Evolutionary conservation across 2,113 vertebrate genomes (phyloP).

Genomic region (Forbesichthys agassizii): DNA sequence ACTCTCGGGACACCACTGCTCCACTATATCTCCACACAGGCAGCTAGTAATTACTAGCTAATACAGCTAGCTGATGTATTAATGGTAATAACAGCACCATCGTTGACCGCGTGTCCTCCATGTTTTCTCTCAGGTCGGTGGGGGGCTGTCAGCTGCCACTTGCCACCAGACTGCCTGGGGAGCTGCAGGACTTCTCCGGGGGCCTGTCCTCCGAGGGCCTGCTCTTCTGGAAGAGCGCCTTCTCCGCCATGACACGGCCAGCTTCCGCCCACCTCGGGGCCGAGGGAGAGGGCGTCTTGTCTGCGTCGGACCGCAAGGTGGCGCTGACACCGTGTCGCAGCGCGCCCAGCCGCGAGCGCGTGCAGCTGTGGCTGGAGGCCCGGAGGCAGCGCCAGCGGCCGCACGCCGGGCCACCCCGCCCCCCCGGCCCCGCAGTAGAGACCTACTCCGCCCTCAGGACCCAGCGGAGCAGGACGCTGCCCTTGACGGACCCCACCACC

Average conservation of each 20-base stretch:
- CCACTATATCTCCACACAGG: too few species aligned
- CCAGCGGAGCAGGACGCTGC: slow-evolving; percentile 64
- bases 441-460: slow-evolving; percentile 46
- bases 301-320: slow-evolving; percentile 85
- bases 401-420: slow-evolving; percentile 57
- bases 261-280: slow-evolving; percentile 73
- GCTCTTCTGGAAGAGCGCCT: slow-evolving; percentile 94
- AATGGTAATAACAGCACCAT: neutral
- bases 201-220: slow-evolving; percentile 92
- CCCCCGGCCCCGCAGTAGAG: slow-evolving; percentile 19
- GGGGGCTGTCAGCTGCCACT: slow-evolving; percentile 87
- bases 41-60: too few species aligned
- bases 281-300: slow-evolving; percentile 66
- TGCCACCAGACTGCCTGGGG: slow-evolving; percentile 86
- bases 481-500: slow-evolving; percentile 56
- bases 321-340: slow-evolving; percentile 93
- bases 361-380: slow-evolving; percentile 93
- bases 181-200: slow-evolving; percentile 90
- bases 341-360: slow-evolving; percentile 87
- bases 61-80: too few species aligned
- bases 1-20: too few species aligned
- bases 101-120: neutral
- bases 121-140: slow-evolving; percentile 83
- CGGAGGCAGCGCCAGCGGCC: slow-evolving; percentile 88
- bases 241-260: slow-evolving; percentile 90